A percentile compares a stretch with the other conserved stretches of the same genome.
Evolutionary conservation across 1,140 invertebrate species (phyloP).

Genomic region (Drosophila sp.): DNA sequence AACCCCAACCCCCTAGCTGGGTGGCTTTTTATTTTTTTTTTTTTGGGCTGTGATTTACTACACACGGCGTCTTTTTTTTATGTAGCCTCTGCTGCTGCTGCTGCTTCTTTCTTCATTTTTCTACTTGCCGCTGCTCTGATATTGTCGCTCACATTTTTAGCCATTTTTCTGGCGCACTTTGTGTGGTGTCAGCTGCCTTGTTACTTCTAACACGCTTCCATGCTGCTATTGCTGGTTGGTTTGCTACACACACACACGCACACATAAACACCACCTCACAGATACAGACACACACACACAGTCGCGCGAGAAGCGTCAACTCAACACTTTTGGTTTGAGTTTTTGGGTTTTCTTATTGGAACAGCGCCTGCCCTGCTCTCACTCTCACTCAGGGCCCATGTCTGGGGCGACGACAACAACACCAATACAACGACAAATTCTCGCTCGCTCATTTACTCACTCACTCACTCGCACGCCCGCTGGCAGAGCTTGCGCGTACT

Average conservation of each 20-base stretch:
- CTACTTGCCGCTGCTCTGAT: constrained; percentile 28
- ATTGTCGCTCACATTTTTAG: constrained; percentile 54
- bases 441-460: constrained; percentile 37
- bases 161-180: constrained; percentile 64
- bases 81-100: constrained; percentile 2
- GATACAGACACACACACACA: constrained; percentile 10
- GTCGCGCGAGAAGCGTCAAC: constrained; percentile 57
- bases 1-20: neutral
- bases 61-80: constrained; percentile 18
- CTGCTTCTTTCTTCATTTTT: constrained; percentile 6
- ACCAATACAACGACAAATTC: constrained; percentile 38
- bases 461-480: constrained; percentile 41
- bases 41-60: constrained; percentile 62
- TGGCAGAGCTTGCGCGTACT: constrained; percentile 9
- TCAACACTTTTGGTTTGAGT: constrained; percentile 68
- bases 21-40: constrained; percentile 13
- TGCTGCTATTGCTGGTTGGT: constrained; percentile 64
- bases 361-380: constrained; percentile 18
- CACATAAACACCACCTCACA: neutral
- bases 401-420: constrained; percentile 26
- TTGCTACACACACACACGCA: constrained; percentile 43
- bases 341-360: constrained; percentile 77
- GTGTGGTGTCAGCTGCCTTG: constrained; percentile 78
- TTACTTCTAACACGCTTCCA: constrained; percentile 73
- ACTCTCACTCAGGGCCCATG: constrained; percentile 12